Percentiles rank a stretch among this genome's conserved stretches.
phyloP scores from a whole-genome alignment of 1,140 invertebrate genomes.

The Araneus ventricosus region DNA sequence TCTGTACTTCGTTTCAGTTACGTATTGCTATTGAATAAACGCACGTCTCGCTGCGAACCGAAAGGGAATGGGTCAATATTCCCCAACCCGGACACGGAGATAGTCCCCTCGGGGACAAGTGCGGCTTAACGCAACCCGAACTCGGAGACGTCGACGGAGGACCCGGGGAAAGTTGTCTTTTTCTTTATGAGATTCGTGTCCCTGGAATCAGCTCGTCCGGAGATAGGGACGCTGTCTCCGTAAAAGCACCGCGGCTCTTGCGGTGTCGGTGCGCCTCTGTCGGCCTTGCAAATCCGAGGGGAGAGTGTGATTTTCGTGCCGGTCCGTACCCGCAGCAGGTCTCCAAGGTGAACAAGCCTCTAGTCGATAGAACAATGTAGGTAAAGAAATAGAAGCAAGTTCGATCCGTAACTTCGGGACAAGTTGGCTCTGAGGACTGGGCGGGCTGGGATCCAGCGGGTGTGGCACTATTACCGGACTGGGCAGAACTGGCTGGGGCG shows the following conservation, averaged over 20 bases:
- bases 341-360: constrained; percentile 81
- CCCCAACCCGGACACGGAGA: constrained; percentile 81
- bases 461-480: constrained; percentile 76
- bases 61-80: constrained; percentile 83
- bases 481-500: neutral
- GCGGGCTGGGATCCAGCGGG: constrained; percentile 82
- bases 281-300: constrained; percentile 81
- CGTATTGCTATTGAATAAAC: too few relatives aligned
- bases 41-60: constrained; percentile 75
- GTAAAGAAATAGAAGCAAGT: constrained; percentile 82
- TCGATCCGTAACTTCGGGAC: constrained; percentile 82
- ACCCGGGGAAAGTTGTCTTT: too few relatives aligned
- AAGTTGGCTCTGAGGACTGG: constrained; percentile 88
- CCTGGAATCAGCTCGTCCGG: too few relatives aligned
- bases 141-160: too few relatives aligned
- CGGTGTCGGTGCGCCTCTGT: neutral
- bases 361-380: too few relatives aligned
- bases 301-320: too few relatives aligned
- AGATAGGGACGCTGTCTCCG: too few relatives aligned
- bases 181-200: constrained; percentile 2
- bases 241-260: too few relatives aligned
- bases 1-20: too few relatives aligned
- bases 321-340: constrained; percentile 82
- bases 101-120: constrained; percentile 79
- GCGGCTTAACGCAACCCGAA: constrained; percentile 70